Evolutionary conservation across 1,140 invertebrate species (phyloP).

Genomic region (Zaprionus camerounensis): DNA sequence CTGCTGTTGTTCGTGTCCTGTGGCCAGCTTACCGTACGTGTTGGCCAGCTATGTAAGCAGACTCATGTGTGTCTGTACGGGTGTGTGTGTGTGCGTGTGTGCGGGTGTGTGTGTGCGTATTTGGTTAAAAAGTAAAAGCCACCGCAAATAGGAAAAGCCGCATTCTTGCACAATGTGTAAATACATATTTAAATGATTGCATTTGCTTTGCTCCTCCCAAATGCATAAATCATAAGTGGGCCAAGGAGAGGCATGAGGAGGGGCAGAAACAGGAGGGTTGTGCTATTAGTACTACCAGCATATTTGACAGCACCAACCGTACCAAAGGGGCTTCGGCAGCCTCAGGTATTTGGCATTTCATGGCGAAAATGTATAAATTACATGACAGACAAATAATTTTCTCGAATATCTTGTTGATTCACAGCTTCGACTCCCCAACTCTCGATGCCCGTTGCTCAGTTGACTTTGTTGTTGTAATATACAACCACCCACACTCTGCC

Average conservation of each 20-base stretch:
- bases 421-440: neutral
- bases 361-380: constrained; percentile 32
- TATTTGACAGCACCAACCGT: constrained; percentile 20
- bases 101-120: neutral
- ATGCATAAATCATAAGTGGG: constrained; percentile 44
- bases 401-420: constrained; percentile 32
- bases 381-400: constrained; percentile 39
- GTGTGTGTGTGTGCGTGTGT: neutral
- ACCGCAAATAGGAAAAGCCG: constrained; percentile 32
- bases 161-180: constrained; percentile 40
- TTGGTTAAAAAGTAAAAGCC: constrained; percentile 48
- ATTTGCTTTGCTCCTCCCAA: constrained; percentile 34
- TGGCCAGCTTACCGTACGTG: constrained; percentile 9
- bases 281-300: constrained; percentile 17
- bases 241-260: neutral
- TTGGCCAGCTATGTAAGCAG: neutral
- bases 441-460: no score
- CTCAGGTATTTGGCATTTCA: constrained; percentile 31
- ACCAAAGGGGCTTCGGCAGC: neutral
- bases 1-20: constrained; percentile 5
- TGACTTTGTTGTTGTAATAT: constrained; percentile 6
- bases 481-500: neutral
- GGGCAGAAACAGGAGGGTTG: neutral
- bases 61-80: neutral
- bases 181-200: constrained; percentile 55